Percentiles rank a stretch among this genome's conserved stretches.
Evolutionary conservation across 2,113 vertebrate species (phyloP).

Genomic region (Alectura lathami): DNA sequence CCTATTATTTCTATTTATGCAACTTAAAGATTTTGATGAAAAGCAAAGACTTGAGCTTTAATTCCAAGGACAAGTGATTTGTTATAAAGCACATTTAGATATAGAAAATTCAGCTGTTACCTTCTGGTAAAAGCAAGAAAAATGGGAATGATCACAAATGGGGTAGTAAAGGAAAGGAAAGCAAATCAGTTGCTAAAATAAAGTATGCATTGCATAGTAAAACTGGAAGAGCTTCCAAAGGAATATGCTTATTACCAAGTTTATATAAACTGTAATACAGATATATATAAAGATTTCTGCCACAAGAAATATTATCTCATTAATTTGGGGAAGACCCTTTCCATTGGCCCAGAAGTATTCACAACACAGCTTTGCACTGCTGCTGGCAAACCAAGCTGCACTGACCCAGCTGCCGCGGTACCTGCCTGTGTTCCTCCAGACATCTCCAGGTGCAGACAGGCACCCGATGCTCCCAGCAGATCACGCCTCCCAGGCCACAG

Average conservation of each 20-base stretch:
- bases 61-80: background rate
- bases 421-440: background rate
- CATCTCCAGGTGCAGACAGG: background rate
- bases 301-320: background rate
- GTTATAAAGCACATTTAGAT: background rate
- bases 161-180: background rate
- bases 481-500: background rate
- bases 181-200: background rate
- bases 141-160: background rate
- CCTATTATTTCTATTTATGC: background rate
- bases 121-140: background rate
- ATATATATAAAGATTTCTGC: background rate
- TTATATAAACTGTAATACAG: background rate
- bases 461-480: background rate
- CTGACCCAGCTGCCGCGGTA: rapidly evolving
- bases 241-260: background rate
- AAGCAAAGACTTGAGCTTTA: background rate
- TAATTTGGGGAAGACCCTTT: background rate
- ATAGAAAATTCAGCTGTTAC: background rate
- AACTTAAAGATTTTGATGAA: background rate
- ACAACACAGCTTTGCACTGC: background rate
- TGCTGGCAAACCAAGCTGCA: background rate
- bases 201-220: background rate
- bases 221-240: background rate
- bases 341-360: background rate